Evolutionary conservation across 2,888 invertebrate genomes (phyloP).

Genomic region (Iselma pallidipennis): DNA sequence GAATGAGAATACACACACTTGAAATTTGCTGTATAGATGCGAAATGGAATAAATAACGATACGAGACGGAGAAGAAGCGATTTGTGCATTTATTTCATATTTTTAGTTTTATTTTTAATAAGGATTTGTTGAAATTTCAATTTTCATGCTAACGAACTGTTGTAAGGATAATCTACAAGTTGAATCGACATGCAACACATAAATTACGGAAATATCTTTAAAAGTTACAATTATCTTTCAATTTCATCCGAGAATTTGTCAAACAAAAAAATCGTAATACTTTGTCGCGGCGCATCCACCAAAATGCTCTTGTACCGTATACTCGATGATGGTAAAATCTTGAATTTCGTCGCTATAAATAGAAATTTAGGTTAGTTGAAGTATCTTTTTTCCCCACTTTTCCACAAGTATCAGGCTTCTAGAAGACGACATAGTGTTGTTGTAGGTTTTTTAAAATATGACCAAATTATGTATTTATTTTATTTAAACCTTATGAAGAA

Average conservation of each 20-base stretch:
- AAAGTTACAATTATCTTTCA: background rate
- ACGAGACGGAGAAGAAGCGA: background rate
- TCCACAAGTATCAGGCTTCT: too few species aligned
- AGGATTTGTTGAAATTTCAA: background rate
- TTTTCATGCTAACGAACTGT: background rate
- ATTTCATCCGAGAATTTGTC: background rate
- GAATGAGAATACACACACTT: background rate
- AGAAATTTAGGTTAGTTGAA: too few species aligned
- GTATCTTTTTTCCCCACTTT: too few species aligned
- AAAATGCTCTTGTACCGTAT: too few species aligned
- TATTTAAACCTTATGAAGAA: too few species aligned
- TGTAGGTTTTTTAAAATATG: too few species aligned
- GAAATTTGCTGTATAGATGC: background rate
- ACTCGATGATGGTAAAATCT: too few species aligned
- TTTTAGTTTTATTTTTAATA: background rate
- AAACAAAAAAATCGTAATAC: too few species aligned
- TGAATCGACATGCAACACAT: background rate
- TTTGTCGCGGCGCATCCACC: too few species aligned
- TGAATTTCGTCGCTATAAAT: too few species aligned
- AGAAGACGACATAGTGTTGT: too few species aligned
- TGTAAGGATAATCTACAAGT: background rate
- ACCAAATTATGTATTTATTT: too few species aligned
- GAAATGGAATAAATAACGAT: background rate
- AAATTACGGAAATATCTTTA: background rate
- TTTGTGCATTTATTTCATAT: background rate